Conservation (phyloP, 2,888 invertebrate species). For the Periphyllus acericola region DNA sequence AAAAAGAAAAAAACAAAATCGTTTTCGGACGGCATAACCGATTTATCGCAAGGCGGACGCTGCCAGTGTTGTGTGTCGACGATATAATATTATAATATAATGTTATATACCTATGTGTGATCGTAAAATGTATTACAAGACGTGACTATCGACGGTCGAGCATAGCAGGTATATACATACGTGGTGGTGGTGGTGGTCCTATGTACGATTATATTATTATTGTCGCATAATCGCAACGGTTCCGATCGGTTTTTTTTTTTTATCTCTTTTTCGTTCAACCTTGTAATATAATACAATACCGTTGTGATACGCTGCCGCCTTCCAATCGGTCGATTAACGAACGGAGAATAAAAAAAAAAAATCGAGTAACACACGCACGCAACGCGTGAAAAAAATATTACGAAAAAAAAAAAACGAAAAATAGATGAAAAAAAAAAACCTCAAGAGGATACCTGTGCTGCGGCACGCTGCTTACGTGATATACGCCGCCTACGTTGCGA, state of each 20-base stretch:
- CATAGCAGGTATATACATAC: neutral
- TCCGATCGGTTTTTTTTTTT: neutral
- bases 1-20: neutral
- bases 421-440: neutral
- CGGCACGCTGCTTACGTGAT: too few species aligned
- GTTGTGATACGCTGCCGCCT: constrained; percentile 32
- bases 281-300: constrained; percentile 40
- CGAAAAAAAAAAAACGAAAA: neutral
- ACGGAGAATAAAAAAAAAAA: neutral
- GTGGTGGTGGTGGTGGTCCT: too few species aligned
- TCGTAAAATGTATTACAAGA: neutral
- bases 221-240: constrained; percentile 14
- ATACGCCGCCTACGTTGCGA: neutral
- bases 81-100: too few species aligned
- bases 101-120: too few species aligned
- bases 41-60: too few species aligned
- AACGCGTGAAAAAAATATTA: neutral
- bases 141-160: neutral
- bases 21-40: neutral
- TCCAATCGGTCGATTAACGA: constrained; percentile 22
- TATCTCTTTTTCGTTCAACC: neutral
- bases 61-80: too few species aligned
- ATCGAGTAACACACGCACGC: neutral
- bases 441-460: too few species aligned
- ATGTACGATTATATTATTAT: neutral